A percentile compares a stretch with the other conserved stretches of the same genome.
These are phyloP conservation scores for Tachypleus tridentatus DNA, from an alignment of 1,140 invertebrate species.

Conservation along the genomic window DNA sequence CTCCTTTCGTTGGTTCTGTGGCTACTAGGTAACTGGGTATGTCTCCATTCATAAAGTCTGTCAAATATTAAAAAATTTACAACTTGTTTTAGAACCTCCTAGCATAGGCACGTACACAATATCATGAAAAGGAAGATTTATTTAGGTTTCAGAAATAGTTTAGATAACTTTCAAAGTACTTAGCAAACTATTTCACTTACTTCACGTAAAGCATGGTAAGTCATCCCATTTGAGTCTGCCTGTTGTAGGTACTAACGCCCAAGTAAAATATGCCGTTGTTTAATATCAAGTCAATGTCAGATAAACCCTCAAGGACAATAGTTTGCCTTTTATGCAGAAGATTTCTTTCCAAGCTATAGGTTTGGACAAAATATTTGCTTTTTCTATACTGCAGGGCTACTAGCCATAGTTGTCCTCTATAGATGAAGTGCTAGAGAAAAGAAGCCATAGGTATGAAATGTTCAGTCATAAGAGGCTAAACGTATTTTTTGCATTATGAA, in stretches of 20 bases:
- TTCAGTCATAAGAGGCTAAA: too few species aligned
- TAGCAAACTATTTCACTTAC: background rate
- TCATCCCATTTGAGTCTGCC: background rate
- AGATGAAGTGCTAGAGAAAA: slow-evolving; percentile 3
- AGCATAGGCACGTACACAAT: background rate
- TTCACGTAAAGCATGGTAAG: slow-evolving; percentile 3
- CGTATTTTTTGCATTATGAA: too few species aligned
- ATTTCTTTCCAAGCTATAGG: background rate
- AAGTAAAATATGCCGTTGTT: slow-evolving; percentile 7
- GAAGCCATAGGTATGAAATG: background rate
- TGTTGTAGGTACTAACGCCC: background rate
- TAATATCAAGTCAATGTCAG: slow-evolving; percentile 6
- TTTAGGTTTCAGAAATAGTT: too few species aligned
- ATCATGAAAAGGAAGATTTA: background rate
- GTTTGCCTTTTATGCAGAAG: slow-evolving; percentile 2
- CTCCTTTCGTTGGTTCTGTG: background rate
- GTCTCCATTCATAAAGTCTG: slow-evolving; percentile 11
- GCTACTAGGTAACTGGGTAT: slow-evolving; percentile 13
- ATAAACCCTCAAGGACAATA: slow-evolving; percentile 5
- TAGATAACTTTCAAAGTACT: too few species aligned
- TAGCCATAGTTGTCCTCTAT: slow-evolving; percentile 13
- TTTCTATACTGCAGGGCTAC: background rate
- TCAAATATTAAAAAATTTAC: slow-evolving; percentile 1
- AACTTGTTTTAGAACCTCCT: background rate
- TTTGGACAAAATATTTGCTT: background rate